phyloP scores from a whole-genome alignment of 2,113 vertebrate species.

The Myxocyprinus asiaticus region DNA sequence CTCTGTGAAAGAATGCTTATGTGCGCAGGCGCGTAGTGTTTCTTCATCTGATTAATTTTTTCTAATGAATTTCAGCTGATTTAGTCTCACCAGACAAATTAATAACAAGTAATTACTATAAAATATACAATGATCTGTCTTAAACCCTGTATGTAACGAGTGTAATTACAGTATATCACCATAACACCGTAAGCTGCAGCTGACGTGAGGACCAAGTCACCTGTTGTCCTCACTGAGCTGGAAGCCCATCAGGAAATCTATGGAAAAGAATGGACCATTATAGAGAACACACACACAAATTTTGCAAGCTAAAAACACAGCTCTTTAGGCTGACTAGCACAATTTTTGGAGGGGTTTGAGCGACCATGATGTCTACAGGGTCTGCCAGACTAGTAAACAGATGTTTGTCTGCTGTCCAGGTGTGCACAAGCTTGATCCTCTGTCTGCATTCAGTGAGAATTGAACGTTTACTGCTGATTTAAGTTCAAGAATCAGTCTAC shows the following conservation, averaged over 20 bases:
- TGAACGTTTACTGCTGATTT: background rate
- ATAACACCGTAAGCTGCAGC: background rate
- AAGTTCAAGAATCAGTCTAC: background rate
- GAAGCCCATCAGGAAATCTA: background rate
- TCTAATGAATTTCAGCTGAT: background rate
- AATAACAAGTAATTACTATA: slow-evolving; percentile 9
- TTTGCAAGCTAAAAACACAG: too few species aligned
- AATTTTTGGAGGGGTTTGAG: background rate
- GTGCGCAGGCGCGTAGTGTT: too few species aligned
- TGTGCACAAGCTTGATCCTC: background rate
- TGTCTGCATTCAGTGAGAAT: background rate
- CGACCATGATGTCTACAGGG: too few species aligned
- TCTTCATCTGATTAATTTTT: background rate
- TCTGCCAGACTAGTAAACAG: background rate
- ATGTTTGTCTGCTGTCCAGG: slow-evolving; percentile 21
- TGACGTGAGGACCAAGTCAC: background rate
- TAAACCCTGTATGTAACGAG: too few species aligned
- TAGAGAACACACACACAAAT: background rate
- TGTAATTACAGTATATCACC: background rate
- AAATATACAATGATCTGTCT: slow-evolving; percentile 8
- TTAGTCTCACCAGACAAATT: background rate
- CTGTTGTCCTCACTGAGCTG: background rate
- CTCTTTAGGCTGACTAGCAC: background rate
- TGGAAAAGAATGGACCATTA: background rate
- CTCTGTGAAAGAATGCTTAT: too few species aligned